Evolutionary conservation across 2,113 vertebrate species (phyloP), one percentile per base, ranked within the genome.

Genomic region (Plestiodon gilberti): DNA sequence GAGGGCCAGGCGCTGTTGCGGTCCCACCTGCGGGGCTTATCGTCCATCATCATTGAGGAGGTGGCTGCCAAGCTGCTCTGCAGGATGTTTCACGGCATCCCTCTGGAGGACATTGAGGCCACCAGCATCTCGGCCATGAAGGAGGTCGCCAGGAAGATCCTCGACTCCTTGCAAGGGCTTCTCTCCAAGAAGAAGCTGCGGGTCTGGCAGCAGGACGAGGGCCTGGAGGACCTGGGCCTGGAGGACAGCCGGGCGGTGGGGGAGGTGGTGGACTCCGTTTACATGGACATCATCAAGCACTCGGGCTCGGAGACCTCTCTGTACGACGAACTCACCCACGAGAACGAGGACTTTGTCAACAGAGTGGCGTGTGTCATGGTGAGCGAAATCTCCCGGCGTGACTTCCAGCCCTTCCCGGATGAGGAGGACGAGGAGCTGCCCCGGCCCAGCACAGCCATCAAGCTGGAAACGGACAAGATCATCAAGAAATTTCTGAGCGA

Each of bases 301-400:
- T 93, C 89, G 65, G 92, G 90, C 17, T 94, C 94, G 14, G 84
- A 85, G 3, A 65, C 20, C 3, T 93, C 92, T 69, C 5, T 94
- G 73, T 90, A 91, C 83, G 88, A 93, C 83, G 95, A 95, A 40
- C 86, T 95, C 67, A 70, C 91, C 67, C 80, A 90, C 52, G 89
- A 90, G n/a, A 93, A 82, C 30, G 90, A 89, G 69, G 48, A 90
- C 18, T 89, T 95, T 15, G 91, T 91, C 71, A 92, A 95, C 75
- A 76, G 91, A 84, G 92, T 95, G 70, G 94, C 91, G 2, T 92
- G 65, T 62, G 89, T 94, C 90, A 88, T 94, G 93, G 88, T 94
- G 40, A 92, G 91, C 20, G 93, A 91, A 88, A 91, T 95, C 87
- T 93, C 90, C 18, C 89, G 81, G 52, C 90, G 82, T 61, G 74